Base-by-base conservation (phyloP, 1,140 invertebrate genomes). In the Pseudomyrmex sp. region DNA sequence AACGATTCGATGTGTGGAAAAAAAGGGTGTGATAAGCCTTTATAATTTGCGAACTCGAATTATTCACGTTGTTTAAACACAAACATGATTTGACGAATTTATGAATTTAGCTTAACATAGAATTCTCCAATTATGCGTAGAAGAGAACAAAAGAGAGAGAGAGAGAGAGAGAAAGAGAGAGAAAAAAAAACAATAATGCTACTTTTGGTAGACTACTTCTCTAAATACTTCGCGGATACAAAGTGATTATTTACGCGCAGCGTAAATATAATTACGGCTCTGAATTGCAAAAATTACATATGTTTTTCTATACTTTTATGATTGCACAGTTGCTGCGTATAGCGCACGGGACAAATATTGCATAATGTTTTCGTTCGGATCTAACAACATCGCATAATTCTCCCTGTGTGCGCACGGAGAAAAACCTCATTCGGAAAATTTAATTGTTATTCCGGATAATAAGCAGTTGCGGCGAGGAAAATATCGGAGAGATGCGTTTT, bases 381-480 rank as follows among this genome's bases (percentile, higher is more conserved):
- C 26, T 15, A 54, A 69, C 69, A 35, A 58, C 52, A 69, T 79
- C 12, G 76, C 54, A n/a, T 79, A 70, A 79, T 59, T 70, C 59
- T 58, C 76, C 18, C 20, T 13, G 18, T 50, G 13, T 59, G n/a
- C 2, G 35, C 52, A 7, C 20, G 20, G 18, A 20, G 1, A 18
- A 69, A 26, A 79, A 79, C 54, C 58, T 70, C 10, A 50, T 48
- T 7, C 52, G n/a, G 44, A 2, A 48, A 79, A 70, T 79, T 79
- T 70, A 69, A 79, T 79, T 26, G 48, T 59, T 58, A 1, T 20
- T 70, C 13, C 52, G 7, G 44, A 58, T 58, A 26, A 48, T 46
- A 66, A 69, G 26, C 13, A 46, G 5, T 5, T 35, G 35, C 35
- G 35, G 35, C 7, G 5, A 35, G 35, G 35, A 35, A 35, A 35